Base-by-base conservation (phyloP, 2,797 vertebrate species). In the Phaenicophaeus curvirostris region DNA sequence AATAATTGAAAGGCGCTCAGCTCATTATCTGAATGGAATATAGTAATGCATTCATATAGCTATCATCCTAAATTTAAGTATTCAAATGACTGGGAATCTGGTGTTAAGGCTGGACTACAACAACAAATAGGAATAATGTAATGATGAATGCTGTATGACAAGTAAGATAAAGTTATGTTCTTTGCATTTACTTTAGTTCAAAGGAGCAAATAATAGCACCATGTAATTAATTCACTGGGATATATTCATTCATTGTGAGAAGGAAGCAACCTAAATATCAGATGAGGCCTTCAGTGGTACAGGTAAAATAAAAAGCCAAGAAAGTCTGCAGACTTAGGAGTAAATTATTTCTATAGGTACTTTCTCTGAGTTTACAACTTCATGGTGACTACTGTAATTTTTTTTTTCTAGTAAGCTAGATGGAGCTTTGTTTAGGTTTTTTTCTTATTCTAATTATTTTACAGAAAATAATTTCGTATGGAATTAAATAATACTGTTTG, bases 221-320 rank as follows among this genome's bases (percentile, higher is more conserved):
- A 39, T 3, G 2, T 73, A 73, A 87, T 84, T 87, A 76, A 81
- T 85, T 87, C 51, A 65, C 33, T 77, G 37, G 55, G 55, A 74
- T 89, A 81, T 87, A n/a, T n/a, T n/a, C n/a, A 90, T 59, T 89
- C 24, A 77, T 65, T 23, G 41, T 81, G 54, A 92, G 39, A 92
- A 61, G 55, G 31, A 91, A 87, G 78, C 69, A 72, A 72, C 44
- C 39, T 46, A 80, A 72, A 51, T 76, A 71, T 63, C 58, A 42
- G 48, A 30, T 74, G 31, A 75, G n/a, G 44, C 51, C 59, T 73
- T 93, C 71, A 68, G 18, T 66, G n/a, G 33, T 54, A 28, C 10
- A 69, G 19, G 31, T 73, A 65, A 87, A 78, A 76, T 39, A 48
- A 86, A 76, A 80, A 63, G 13, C 13, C 50, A 46, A 69, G 39